Conservation (phyloP, 2,797 vertebrate species). For the Hoplostethus mediterraneus region DNA sequence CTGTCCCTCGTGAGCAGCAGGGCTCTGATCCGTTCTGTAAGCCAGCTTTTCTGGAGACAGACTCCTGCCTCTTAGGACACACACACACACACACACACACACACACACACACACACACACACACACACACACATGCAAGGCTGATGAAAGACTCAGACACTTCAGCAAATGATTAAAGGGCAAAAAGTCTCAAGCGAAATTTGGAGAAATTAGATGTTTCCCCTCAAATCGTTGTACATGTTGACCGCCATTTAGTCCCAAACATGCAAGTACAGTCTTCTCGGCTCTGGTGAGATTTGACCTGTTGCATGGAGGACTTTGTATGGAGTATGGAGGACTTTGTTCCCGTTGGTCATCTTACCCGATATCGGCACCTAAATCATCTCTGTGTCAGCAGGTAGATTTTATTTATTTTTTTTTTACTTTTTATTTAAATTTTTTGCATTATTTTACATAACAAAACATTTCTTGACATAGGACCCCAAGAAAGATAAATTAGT, state of each 20-base stretch:
- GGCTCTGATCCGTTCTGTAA: slow-evolving; percentile 65
- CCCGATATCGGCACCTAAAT: too few species aligned
- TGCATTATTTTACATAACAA: too few species aligned
- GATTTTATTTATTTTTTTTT: too few species aligned
- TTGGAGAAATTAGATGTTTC: slow-evolving; percentile 6
- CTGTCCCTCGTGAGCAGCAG: slow-evolving; percentile 47
- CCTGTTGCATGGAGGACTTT: too few species aligned
- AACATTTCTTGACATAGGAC: too few species aligned
- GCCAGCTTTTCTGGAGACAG: slow-evolving; percentile 35
- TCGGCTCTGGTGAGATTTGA: neutral
- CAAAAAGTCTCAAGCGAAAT: slow-evolving; percentile 36
- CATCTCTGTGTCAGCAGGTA: too few species aligned
- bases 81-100: slow-evolving; percentile 8
- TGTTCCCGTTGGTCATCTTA: too few species aligned
- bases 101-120: slow-evolving; percentile 16
- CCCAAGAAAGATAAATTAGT: too few species aligned
- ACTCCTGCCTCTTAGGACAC: slow-evolving; percentile 46
- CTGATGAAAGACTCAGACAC: slow-evolving; percentile 79
- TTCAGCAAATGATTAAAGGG: slow-evolving; percentile 55
- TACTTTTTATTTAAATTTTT: too few species aligned
- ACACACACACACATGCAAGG: slow-evolving; percentile 49
- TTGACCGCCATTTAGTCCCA: neutral
- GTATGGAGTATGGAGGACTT: too few species aligned
- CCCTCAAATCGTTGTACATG: slow-evolving; percentile 20
- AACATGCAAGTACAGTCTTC: too few species aligned